Evolutionary conservation across 2,797 vertebrate genomes (phyloP).

Genomic region (Capromys pilorides): DNA sequence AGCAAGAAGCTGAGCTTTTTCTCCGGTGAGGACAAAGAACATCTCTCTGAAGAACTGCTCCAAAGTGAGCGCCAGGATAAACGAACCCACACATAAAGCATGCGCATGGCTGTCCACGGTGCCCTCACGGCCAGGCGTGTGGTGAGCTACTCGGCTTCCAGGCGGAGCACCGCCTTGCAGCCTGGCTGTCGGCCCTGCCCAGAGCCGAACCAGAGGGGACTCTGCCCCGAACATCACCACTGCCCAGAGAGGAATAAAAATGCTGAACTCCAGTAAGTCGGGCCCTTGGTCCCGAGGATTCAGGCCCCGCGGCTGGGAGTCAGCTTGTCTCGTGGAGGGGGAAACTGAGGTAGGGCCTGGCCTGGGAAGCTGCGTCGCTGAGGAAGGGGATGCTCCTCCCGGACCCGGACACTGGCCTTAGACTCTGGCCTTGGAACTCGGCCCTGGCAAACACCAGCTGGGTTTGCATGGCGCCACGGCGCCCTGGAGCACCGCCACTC

Average conservation of each 20-base stretch:
- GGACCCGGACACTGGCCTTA: constrained; percentile 34
- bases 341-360: neutral
- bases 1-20: neutral
- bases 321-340: neutral
- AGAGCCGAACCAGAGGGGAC: neutral
- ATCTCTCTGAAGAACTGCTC: constrained; percentile 61
- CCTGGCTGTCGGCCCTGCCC: constrained; percentile 13
- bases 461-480: constrained; percentile 64
- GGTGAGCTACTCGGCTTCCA: constrained; percentile 74
- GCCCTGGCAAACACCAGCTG: constrained; percentile 30
- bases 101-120: constrained; percentile 57
- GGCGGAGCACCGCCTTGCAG: constrained; percentile 71
- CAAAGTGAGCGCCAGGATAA: constrained; percentile 70
- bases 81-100: constrained; percentile 74
- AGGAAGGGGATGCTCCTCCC: neutral
- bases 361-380: neutral
- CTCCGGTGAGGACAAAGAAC: neutral
- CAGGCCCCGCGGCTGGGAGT: neutral
- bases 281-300: neutral
- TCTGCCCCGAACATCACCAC: constrained; percentile 44
- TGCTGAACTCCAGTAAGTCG: neutral
- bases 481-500: neutral
- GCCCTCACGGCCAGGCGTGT: constrained; percentile 76
- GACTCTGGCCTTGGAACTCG: constrained; percentile 16
- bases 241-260: neutral